Percentiles rank a stretch among this genome's conserved stretches.
These are phyloP conservation scores for Fopius arisanus DNA, from an alignment of 1,140 invertebrate genomes.

Conservation along the genomic window DNA sequence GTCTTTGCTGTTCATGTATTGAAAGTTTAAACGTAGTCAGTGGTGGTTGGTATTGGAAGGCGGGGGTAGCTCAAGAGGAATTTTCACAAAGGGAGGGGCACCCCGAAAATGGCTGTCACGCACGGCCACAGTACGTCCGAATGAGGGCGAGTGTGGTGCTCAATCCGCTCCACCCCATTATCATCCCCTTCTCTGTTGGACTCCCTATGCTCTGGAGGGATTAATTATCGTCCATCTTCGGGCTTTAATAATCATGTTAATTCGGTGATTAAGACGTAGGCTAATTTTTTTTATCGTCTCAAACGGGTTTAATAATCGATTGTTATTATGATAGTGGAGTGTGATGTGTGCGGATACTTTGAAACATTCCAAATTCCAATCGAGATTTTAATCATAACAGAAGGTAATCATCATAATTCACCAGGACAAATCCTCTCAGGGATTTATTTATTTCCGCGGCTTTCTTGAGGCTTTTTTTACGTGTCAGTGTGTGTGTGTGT, in stretches of 20 bases:
- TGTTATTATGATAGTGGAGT: conserved; percentile 51
- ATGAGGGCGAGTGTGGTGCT: conserved; percentile 46
- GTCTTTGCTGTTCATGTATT: neutral
- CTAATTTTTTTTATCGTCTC: conserved; percentile 40
- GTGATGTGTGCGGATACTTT: conserved; percentile 43
- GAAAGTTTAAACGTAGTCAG: neutral
- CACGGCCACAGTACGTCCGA: conserved; percentile 47
- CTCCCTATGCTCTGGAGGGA: conserved; percentile 35
- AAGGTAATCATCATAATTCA: conserved; percentile 38
- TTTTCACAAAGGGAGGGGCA: conserved; percentile 55
- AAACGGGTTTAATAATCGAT: conserved; percentile 46
- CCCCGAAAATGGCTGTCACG: conserved; percentile 54
- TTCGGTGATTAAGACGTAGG: conserved; percentile 42
- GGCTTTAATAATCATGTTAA: neutral
- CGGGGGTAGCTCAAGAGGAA: conserved; percentile 39
- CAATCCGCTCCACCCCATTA: conserved; percentile 34
- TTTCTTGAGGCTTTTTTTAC: no score
- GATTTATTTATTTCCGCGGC: no score
- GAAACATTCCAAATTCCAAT: conserved; percentile 45
- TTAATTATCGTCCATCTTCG: neutral
- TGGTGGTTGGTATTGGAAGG: conserved; percentile 26
- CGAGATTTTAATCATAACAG: conserved; percentile 39
- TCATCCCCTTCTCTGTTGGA: conserved; percentile 12
- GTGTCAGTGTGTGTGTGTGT: no score
- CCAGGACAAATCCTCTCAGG: neutral